phyloP scores from a whole-genome alignment of 2,113 vertebrate genomes.

The Chrysochloris asiatica region DNA sequence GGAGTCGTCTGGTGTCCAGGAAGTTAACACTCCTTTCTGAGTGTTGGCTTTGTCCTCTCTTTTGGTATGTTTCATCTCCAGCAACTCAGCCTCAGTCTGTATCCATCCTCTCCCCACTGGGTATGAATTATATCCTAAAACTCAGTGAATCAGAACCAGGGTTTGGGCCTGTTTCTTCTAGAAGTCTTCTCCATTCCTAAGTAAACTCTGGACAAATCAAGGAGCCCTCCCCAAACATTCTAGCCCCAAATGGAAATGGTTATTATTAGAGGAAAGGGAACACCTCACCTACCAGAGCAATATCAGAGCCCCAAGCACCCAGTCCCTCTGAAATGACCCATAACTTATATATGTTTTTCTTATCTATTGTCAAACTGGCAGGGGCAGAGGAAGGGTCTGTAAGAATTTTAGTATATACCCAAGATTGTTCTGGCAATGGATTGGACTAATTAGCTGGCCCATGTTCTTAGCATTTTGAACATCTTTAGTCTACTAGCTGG shows the following conservation, averaged over 20 bases:
- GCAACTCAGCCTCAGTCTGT: background rate
- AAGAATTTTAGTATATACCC: background rate
- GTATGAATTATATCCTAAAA: background rate
- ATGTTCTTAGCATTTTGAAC: background rate
- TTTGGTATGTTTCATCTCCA: background rate
- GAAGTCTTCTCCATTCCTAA: background rate
- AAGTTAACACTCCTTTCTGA: background rate
- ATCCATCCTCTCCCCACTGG: background rate
- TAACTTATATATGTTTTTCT: background rate
- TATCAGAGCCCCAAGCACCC: background rate
- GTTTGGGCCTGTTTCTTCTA: background rate
- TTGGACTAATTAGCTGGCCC: background rate
- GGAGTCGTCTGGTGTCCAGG: background rate
- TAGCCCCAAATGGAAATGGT: background rate
- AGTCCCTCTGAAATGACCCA: background rate
- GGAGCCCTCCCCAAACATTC: background rate
- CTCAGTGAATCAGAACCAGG: background rate
- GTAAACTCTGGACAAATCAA: background rate
- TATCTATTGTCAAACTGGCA: background rate
- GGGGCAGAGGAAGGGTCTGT: fast-evolving
- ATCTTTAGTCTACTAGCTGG: background rate
- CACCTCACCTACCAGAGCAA: background rate
- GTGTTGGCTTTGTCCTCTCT: background rate
- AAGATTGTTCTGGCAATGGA: background rate
- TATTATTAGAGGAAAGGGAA: background rate